A percentile compares a stretch with the other conserved stretches of the same genome.
Conservation (phyloP, 1,140 invertebrate genomes). For the Aphelenchoides besseyi region DNA sequence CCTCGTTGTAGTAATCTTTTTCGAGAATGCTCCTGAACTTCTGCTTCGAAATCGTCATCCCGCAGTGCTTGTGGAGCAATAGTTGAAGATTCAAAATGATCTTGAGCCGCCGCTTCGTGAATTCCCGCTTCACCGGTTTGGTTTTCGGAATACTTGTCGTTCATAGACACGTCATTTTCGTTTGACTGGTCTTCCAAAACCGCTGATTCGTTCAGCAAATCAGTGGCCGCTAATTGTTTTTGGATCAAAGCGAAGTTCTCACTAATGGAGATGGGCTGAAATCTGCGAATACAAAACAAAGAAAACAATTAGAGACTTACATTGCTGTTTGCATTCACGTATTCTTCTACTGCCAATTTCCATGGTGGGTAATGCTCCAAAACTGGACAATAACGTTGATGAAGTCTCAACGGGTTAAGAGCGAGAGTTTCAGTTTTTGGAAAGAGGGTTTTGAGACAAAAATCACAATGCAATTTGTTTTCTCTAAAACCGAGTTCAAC, state of each 20-base stretch:
- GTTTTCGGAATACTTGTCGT: too few species aligned
- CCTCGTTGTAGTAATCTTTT: not conserved
- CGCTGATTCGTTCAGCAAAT: not conserved
- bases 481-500: not conserved
- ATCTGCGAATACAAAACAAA: not conserved
- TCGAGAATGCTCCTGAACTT: not conserved
- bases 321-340: conserved; percentile 5
- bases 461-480: not conserved
- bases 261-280: not conserved
- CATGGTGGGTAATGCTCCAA: not conserved
- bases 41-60: conserved; percentile 3
- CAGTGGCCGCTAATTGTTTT: not conserved
- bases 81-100: not conserved
- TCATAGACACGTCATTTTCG: too few species aligned
- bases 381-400: not conserved
- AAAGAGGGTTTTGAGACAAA: not conserved
- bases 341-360: conserved; percentile 11
- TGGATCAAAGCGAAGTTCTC: conserved; percentile 8
- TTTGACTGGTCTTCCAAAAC: not conserved
- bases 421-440: not conserved
- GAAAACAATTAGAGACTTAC: not conserved
- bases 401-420: not conserved
- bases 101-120: too few species aligned
- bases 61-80: not conserved
- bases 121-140: too few species aligned